Evolutionary conservation across 2,797 vertebrate species (phyloP).

Genomic region (Lates japonicus): DNA sequence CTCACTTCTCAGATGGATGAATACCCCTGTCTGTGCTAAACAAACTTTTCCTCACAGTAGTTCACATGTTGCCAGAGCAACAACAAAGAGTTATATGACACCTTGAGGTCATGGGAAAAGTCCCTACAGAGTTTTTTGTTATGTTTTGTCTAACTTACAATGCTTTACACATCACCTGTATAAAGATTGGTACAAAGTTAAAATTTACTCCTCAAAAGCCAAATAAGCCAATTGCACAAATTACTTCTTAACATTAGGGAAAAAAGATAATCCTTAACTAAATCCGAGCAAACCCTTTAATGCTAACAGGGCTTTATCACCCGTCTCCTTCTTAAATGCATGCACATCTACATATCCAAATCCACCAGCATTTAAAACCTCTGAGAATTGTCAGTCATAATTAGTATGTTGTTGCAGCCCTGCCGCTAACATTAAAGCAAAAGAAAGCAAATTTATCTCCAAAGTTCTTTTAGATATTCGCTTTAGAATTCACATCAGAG

Average conservation of each 20-base stretch:
- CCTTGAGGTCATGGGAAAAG: neutral
- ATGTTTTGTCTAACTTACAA: neutral
- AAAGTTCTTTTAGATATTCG: slow-evolving; percentile 61
- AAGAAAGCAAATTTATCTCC: slow-evolving; percentile 62
- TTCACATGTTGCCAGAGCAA: neutral
- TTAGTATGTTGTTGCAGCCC: slow-evolving; percentile 60
- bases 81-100: neutral
- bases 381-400: slow-evolving; percentile 65
- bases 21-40: too few relatives aligned
- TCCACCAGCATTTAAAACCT: slow-evolving; percentile 27
- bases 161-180: neutral
- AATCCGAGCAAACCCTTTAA: slow-evolving; percentile 42
- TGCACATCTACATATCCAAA: slow-evolving; percentile 3
- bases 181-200: neutral
- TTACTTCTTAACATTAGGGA: slow-evolving; percentile 7
- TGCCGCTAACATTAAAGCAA: slow-evolving; percentile 66
- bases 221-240: slow-evolving; percentile 38
- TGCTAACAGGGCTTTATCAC: slow-evolving; percentile 10
- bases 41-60: too few relatives aligned
- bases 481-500: slow-evolving; percentile 69
- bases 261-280: slow-evolving; percentile 37
- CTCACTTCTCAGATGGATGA: too few relatives aligned
- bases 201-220: slow-evolving; percentile 5
- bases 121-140: too few relatives aligned
- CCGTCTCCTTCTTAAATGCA: slow-evolving; percentile 26